phyloP scores from a whole-genome alignment of 2,888 invertebrate species.

The Trichacis sp. region DNA sequence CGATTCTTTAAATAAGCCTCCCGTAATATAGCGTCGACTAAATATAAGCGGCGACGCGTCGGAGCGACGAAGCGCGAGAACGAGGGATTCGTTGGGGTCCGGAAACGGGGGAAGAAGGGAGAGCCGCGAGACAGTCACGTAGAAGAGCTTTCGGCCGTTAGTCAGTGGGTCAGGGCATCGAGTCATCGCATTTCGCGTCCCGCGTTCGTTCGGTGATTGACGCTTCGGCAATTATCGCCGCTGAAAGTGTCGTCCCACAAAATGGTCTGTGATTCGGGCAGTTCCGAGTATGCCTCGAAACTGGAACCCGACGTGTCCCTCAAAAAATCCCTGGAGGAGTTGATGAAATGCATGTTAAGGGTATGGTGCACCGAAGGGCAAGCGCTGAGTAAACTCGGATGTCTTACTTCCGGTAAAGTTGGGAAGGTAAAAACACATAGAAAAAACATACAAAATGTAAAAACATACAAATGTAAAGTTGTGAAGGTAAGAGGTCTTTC shows the following conservation, averaged over 20 bases:
- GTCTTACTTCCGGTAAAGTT: conserved; percentile 67
- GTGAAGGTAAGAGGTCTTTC: no score
- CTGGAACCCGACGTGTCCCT: conserved; percentile 70
- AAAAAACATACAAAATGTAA: no score
- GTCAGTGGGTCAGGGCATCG: conserved; percentile 68
- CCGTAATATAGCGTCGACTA: conserved; percentile 62
- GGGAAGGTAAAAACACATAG: no score
- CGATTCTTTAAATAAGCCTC: conserved; percentile 65
- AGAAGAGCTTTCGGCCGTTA: conserved; percentile 60
- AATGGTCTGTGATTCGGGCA: conserved; percentile 66
- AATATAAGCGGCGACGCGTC: conserved; percentile 57
- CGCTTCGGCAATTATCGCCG: conserved; percentile 16
- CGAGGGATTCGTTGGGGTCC: conserved; percentile 30
- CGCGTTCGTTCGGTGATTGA: conserved; percentile 8
- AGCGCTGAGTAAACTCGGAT: conserved; percentile 76
- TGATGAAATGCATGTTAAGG: conserved; percentile 84
- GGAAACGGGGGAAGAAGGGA: conserved; percentile 29
- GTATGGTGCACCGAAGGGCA: conserved; percentile 85
- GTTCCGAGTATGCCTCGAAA: conserved; percentile 57
- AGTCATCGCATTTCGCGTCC: conserved; percentile 60
- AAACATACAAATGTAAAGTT: no score
- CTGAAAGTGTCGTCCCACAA: conserved; percentile 27
- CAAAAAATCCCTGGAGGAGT: conserved; percentile 79
- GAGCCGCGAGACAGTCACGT: conserved; percentile 19
- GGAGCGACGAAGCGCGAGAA: conserved; percentile 44